Base-by-base conservation (phyloP, 2,888 invertebrate genomes). In the Rhingia campestris region DNA sequence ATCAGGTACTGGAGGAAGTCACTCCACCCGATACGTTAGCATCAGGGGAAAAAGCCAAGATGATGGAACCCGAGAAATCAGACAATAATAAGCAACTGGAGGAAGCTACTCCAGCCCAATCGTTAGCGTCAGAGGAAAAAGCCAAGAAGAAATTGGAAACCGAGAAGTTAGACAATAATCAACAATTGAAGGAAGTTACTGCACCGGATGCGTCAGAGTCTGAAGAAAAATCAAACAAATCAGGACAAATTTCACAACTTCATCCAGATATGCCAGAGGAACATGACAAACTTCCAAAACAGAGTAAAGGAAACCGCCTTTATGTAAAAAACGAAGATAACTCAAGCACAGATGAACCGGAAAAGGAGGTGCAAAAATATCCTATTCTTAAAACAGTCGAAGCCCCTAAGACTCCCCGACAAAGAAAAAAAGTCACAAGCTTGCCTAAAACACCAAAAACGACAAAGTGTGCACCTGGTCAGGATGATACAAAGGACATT, bases 361-460 rank as follows among this genome's bases (percentile, higher is more conserved):
- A 12, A 35, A n/a, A 51, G 32, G 51, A 32, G 3, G 14, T 9
- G n/a, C 14, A 12, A 4, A 6, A 39, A 39, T 10, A 39, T 6
- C 6, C 5, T n/a, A 12, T 10, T 33, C 0, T 5, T 33, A 12
- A 33, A 35, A n/a, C 9, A 33, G 43, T 45, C 4, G 54, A 41
- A 14, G 5, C 39, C 9, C 37, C 7, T 4, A 69, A 35, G 6
- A 37, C 14, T 6, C 33, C 47, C 3, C 35, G 32, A 10, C 67
- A 67, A 0, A 54, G 43, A 7, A 54, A 45, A 10, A 54, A 54
- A 67, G 4, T n/a, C 4, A 1, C 22, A 6, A 61, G 6, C 63
- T 3, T 22, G 0, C n/a, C n/a, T 6, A 41, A 14, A n/a, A 35
- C 37, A 1, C 7, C 39, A n/a, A 35, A 53, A 33, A 7, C 53